Conservation (phyloP, 2,797 vertebrate genomes). For the Pangasius djambal region DNA sequence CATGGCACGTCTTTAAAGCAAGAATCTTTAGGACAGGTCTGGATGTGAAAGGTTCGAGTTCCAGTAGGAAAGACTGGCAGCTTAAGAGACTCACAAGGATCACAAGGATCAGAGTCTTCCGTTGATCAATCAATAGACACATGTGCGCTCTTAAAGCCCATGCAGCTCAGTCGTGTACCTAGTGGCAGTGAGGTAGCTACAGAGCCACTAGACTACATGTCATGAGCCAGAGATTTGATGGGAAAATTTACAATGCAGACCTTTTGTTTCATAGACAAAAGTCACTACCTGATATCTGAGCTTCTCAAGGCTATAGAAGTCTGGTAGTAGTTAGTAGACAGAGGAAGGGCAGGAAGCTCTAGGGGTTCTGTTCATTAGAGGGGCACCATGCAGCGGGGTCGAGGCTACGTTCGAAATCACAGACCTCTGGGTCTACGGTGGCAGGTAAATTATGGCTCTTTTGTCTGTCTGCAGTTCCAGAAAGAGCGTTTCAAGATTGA, state of each 20-base stretch:
- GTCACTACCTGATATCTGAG: background rate
- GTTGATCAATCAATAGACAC: slow-evolving; percentile 36
- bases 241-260: background rate
- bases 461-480: slow-evolving; percentile 85
- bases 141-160: slow-evolving; percentile 4
- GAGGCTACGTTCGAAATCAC: background rate
- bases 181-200: background rate
- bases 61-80: background rate
- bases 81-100: slow-evolving; percentile 17
- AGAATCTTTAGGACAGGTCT: background rate
- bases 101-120: slow-evolving; percentile 49
- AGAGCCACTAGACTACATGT: background rate
- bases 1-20: background rate
- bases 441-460: slow-evolving; percentile 18
- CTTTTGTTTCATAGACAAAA: background rate
- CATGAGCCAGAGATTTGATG: background rate
- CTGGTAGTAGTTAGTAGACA: background rate
- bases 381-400: background rate
- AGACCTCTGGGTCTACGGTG: background rate
- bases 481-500: slow-evolving; percentile 98
- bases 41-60: background rate
- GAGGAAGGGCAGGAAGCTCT: background rate
- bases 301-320: background rate
- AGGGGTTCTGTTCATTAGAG: background rate
- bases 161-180: slow-evolving; percentile 6